Conservation (phyloP, 1,140 invertebrate genomes). For the Leptinotarsa lineolata region DNA sequence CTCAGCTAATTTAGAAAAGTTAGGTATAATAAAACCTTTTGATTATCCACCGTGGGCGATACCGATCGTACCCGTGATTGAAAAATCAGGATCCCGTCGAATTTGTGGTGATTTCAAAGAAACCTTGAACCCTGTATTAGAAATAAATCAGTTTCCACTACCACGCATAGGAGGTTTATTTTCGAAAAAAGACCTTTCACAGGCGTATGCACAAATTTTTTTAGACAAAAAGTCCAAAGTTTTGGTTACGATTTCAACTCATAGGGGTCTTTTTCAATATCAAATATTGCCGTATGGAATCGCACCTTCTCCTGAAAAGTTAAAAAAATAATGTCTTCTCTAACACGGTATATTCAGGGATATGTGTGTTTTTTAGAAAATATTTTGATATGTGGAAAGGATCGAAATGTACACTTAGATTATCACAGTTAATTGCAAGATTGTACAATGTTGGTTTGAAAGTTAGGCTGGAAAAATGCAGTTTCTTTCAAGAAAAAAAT, state of each 20-base stretch:
- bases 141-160: slow-evolving; percentile 28
- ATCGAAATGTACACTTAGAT: slow-evolving; percentile 15
- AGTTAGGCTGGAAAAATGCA: too few species aligned
- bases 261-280: slow-evolving; percentile 23
- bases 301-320: slow-evolving; percentile 24
- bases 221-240: slow-evolving; percentile 14
- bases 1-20: slow-evolving; percentile 9
- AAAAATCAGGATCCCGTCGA: slow-evolving; percentile 52
- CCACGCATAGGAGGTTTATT: slow-evolving; percentile 24
- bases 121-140: slow-evolving; percentile 32
- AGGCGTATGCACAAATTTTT: slow-evolving; percentile 52
- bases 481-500: slow-evolving; percentile 7
- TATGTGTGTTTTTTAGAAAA: slow-evolving; percentile 41
- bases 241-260: slow-evolving; percentile 7
- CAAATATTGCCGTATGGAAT: slow-evolving; percentile 5
- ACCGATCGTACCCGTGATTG: slow-evolving; percentile 57
- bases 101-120: slow-evolving; percentile 57
- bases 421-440: too few species aligned
- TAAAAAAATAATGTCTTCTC: slow-evolving; percentile 40
- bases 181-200: slow-evolving; percentile 35
- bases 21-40: slow-evolving; percentile 32
- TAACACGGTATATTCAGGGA: slow-evolving; percentile 38
- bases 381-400: slow-evolving; percentile 22
- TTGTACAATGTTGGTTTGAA: too few species aligned
- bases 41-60: slow-evolving; percentile 46